A percentile compares a stretch with the other conserved stretches of the same genome.
phyloP scores from a whole-genome alignment of 2,113 vertebrate genomes.

The Entelurus aequoreus region DNA sequence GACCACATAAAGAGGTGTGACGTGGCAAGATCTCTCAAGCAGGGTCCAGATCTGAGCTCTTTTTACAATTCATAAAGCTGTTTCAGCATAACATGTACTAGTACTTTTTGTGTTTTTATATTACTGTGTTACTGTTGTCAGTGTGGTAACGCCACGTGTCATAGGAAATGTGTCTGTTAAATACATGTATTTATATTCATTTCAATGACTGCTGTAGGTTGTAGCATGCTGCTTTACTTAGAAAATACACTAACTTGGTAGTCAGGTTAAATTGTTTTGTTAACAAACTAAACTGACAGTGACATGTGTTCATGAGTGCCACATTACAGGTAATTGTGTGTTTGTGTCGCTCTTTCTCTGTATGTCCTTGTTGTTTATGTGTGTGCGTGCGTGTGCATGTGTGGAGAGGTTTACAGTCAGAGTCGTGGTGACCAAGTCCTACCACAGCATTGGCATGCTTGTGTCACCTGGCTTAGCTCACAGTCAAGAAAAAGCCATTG shows the following conservation, averaged over 20 bases:
- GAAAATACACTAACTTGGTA: background rate
- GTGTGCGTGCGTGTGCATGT: background rate
- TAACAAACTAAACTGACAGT: conserved; percentile 8
- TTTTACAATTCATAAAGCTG: conserved; percentile 52
- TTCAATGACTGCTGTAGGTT: conserved; percentile 17
- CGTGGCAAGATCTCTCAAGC: background rate
- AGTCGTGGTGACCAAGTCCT: conserved; percentile 1
- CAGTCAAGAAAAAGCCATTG: background rate
- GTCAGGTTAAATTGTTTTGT: conserved; percentile 8
- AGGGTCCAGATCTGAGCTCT: conserved; percentile 26
- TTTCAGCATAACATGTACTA: conserved; percentile 28
- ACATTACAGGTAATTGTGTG: conserved; percentile 20
- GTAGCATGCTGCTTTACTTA: conserved; percentile 1
- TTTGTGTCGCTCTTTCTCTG: conserved; percentile 10
- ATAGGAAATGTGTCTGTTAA: conserved; percentile 20
- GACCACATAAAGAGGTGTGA: background rate
- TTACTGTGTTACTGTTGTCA: conserved; percentile 38
- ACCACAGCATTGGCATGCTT: conserved; percentile 2
- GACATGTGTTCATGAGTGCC: conserved; percentile 24
- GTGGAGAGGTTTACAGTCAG: background rate
- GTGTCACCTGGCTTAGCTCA: background rate
- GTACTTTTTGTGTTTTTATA: conserved; percentile 32
- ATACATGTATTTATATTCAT: conserved; percentile 25
- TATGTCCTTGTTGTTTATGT: conserved; percentile 11
- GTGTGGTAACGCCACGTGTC: conserved; percentile 25